Evolutionary conservation across 2,888 invertebrate species (phyloP).

Genomic region (Hydrotaea cyrtoneurina): DNA sequence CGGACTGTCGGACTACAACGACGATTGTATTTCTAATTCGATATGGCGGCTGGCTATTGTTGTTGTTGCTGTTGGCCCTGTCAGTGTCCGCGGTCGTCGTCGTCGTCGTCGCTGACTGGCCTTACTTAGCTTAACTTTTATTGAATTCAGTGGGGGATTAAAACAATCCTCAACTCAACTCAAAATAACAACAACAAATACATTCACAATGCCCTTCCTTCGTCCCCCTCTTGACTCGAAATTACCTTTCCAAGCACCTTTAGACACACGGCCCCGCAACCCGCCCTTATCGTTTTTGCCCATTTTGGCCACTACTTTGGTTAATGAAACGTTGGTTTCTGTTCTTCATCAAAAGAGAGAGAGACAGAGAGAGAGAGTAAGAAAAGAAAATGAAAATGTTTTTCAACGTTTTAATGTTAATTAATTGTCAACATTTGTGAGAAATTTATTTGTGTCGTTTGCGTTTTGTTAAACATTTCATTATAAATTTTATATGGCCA

Average conservation of each 20-base stretch:
- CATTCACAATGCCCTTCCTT: neutral
- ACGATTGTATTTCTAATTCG: neutral
- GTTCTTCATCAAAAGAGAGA: neutral
- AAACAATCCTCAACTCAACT: neutral
- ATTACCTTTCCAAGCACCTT: conserved; percentile 26
- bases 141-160: conserved; percentile 22
- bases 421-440: conserved; percentile 52
- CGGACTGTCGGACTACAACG: neutral
- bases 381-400: too few species aligned
- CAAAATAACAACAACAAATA: conserved; percentile 14
- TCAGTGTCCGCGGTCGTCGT: neutral
- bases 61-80: neutral
- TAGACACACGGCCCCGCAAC: neutral
- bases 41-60: neutral
- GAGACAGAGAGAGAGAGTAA: neutral
- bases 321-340: conserved; percentile 42
- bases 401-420: conserved; percentile 37
- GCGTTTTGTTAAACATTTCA: conserved; percentile 23
- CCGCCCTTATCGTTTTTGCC: neutral
- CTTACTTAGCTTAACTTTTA: conserved; percentile 13
- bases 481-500: conserved; percentile 40
- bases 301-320: conserved; percentile 31
- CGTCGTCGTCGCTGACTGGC: neutral
- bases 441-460: conserved; percentile 44
- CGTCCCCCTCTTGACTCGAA: neutral